Percentiles rank a stretch among this genome's conserved stretches.
Conservation (phyloP, 2,797 vertebrate genomes). For the Alauda arvensis region DNA sequence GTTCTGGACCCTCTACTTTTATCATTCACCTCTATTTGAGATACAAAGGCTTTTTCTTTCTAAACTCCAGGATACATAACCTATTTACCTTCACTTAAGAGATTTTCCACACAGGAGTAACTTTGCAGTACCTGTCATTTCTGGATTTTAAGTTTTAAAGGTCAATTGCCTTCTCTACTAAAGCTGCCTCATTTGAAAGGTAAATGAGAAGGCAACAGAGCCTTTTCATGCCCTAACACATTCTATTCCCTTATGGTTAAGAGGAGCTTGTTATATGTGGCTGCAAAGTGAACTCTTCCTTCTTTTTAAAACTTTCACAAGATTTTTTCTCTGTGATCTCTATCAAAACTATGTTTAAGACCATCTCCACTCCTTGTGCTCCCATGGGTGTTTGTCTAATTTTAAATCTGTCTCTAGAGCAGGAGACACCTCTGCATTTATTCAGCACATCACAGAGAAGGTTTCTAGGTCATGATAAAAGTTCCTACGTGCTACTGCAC, state of each 20-base stretch:
- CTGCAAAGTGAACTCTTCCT: neutral
- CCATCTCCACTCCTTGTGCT: neutral
- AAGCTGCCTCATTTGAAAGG: conserved; percentile 8
- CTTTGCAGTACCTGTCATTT: neutral
- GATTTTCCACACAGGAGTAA: neutral
- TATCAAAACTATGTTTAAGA: neutral
- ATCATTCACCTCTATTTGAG: neutral
- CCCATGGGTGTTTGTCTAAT: neutral
- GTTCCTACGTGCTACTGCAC: neutral
- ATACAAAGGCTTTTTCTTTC: neutral
- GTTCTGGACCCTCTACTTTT: neutral
- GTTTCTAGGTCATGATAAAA: conserved; percentile 5
- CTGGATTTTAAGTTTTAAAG: neutral
- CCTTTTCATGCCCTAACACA: neutral
- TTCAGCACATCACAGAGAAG: neutral
- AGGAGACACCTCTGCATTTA: neutral
- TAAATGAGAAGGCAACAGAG: conserved; percentile 11
- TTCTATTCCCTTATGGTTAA: neutral
- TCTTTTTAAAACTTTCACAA: neutral
- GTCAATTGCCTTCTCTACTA: neutral
- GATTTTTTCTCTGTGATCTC: neutral
- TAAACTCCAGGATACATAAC: neutral
- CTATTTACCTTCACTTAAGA: neutral
- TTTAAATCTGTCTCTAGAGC: neutral
- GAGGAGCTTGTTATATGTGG: neutral